These are phyloP conservation scores for Antheraea pernyi DNA, from an alignment of 1,140 invertebrate genomes.

Conservation along the genomic window DNA sequence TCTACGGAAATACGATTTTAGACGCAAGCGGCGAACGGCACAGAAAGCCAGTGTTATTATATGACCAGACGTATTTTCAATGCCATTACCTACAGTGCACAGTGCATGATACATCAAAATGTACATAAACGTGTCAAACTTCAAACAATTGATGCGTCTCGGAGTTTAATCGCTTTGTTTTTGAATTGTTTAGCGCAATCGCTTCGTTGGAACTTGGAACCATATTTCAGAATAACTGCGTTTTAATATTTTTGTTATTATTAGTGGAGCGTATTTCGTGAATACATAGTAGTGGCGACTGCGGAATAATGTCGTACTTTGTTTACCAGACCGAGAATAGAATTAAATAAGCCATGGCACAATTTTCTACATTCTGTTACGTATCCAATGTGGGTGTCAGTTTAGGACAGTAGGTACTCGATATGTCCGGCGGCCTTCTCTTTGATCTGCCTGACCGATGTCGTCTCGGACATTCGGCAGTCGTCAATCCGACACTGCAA, in stretches of 20 bases:
- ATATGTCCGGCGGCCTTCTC: constrained; percentile 42
- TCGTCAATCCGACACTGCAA: constrained; percentile 26
- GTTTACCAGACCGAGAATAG: constrained; percentile 60
- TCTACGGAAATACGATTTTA: constrained; percentile 78
- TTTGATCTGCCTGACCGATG: constrained; percentile 46
- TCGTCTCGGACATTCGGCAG: constrained; percentile 25
- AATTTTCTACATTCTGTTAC: constrained; percentile 33
- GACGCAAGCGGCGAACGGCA: constrained; percentile 47
- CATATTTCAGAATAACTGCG: not conserved
- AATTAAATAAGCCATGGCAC: constrained; percentile 47
- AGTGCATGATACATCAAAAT: constrained; percentile 10
- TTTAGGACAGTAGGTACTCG: constrained; percentile 15
- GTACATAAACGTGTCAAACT: constrained; percentile 25
- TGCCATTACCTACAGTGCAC: constrained; percentile 20
- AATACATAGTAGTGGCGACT: constrained; percentile 8
- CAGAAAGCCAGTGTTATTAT: constrained; percentile 31
- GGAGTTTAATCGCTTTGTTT: constrained; percentile 27
- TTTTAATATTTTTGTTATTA: constrained; percentile 11
- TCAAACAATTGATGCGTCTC: constrained; percentile 29
- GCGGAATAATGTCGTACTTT: constrained; percentile 51
- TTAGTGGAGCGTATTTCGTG: not conserved
- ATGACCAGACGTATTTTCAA: constrained; percentile 23
- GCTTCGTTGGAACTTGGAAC: not conserved
- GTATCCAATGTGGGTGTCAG: constrained; percentile 37
- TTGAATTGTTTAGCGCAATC: constrained; percentile 9